Evolutionary conservation across 2,113 vertebrate species (phyloP).

Genomic region (Zootoca vivipara): DNA sequence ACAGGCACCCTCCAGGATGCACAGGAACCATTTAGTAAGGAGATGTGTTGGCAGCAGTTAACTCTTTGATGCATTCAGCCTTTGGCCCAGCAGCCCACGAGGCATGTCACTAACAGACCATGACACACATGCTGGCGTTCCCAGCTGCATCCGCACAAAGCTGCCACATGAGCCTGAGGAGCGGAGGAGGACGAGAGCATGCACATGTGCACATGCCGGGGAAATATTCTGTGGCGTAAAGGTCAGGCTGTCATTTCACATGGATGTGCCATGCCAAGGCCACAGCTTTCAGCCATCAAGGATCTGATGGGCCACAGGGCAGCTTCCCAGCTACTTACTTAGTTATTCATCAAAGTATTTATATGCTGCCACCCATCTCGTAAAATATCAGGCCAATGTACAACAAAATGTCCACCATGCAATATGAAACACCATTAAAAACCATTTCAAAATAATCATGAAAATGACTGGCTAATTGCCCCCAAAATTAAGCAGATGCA

Average conservation of each 20-base stretch:
- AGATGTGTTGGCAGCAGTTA: conserved; percentile 2
- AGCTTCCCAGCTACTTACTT: too few species aligned
- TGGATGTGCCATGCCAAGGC: neutral
- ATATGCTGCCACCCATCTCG: too few species aligned
- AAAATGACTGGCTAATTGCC: too few species aligned
- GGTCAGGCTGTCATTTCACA: neutral
- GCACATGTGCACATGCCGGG: neutral
- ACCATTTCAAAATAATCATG: too few species aligned
- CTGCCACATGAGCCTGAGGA: neutral
- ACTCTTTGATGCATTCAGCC: neutral
- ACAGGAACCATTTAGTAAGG: neutral
- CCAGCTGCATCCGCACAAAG: neutral
- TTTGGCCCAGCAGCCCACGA: neutral
- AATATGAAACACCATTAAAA: too few species aligned
- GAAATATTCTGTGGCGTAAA: neutral
- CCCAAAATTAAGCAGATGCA: too few species aligned
- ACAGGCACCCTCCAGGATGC: neutral
- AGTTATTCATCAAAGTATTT: too few species aligned
- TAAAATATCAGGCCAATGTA: too few species aligned
- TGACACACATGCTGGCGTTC: neutral
- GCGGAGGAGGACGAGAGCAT: too few species aligned
- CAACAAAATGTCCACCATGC: too few species aligned
- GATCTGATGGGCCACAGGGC: too few species aligned
- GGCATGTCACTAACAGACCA: neutral
- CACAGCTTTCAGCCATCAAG: too few species aligned